phyloP scores from a whole-genome alignment of 1,140 invertebrate species.

The Latrodectus geometricus region DNA sequence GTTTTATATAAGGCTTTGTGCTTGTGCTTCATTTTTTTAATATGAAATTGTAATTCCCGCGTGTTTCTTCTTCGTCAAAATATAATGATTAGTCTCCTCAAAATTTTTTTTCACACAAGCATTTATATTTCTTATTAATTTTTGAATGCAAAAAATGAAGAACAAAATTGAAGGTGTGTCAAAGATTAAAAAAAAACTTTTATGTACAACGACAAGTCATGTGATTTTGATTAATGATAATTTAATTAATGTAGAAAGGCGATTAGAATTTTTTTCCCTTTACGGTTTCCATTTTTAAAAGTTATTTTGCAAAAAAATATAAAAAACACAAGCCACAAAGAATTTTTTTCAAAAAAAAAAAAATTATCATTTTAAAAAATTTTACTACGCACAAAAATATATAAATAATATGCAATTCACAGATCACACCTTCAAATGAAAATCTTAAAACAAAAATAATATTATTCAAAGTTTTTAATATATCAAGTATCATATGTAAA shows the following conservation, averaged over 20 bases:
- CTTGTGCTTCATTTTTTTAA: not conserved
- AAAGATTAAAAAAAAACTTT: not conserved
- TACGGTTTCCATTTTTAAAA: no score
- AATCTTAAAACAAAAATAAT: no score
- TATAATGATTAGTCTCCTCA: not conserved
- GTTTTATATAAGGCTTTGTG: not conserved
- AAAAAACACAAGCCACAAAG: no score
- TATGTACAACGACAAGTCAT: no score
- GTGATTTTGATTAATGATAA: not conserved
- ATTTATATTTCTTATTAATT: not conserved
- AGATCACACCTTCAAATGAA: no score
- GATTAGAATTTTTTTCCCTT: not conserved
- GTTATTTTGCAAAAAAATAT: no score
- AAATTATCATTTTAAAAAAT: no score
- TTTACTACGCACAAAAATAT: no score
- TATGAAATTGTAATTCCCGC: not conserved
- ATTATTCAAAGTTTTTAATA: no score
- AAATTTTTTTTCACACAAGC: not conserved
- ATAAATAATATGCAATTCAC: no score
- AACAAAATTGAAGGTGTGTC: not conserved
- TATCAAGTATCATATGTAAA: no score
- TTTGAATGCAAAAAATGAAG: not conserved
- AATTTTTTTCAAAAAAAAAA: no score
- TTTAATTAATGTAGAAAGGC: not conserved
- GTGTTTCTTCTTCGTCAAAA: not conserved